Percentiles rank a stretch among this genome's conserved stretches.
phyloP scores from a whole-genome alignment of 1,140 invertebrate genomes.

The Drosophila kurseongensis region DNA sequence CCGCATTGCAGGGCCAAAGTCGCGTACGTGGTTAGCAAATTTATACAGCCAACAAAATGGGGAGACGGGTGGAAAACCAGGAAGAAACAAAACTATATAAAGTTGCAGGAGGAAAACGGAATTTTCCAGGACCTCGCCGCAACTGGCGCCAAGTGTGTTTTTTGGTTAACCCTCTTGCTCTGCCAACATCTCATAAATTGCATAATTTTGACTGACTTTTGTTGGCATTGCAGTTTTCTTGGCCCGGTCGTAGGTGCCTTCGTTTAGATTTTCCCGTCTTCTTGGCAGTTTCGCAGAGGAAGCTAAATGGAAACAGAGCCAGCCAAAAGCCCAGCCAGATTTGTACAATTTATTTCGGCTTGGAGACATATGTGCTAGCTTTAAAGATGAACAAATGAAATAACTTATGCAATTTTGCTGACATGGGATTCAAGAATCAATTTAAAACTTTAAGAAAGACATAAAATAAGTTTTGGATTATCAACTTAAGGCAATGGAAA shows the following conservation, averaged over 20 bases:
- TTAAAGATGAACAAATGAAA: constrained; percentile 8
- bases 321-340: constrained; percentile 25
- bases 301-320: constrained; percentile 9
- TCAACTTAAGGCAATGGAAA: too few relatives aligned
- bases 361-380: constrained; percentile 22
- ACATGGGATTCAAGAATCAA: background rate
- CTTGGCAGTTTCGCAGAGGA: constrained; percentile 46
- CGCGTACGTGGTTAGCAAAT: constrained; percentile 78
- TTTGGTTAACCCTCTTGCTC: constrained; percentile 63
- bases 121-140: constrained; percentile 35
- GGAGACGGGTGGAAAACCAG: constrained; percentile 1
- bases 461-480: background rate
- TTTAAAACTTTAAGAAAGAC: background rate
- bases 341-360: constrained; percentile 22
- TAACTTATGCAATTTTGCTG: background rate
- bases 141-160: constrained; percentile 77
- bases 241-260: constrained; percentile 65
- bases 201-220: constrained; percentile 83
- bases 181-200: constrained; percentile 81
- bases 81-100: constrained; percentile 7
- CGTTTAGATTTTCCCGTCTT: constrained; percentile 25
- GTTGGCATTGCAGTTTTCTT: constrained; percentile 67
- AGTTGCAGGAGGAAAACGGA: constrained; percentile 20
- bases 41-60: constrained; percentile 61
- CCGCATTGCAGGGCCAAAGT: constrained; percentile 72